Evolutionary conservation across 2,797 vertebrate species (phyloP), one percentile per base, ranked within the genome.

Genomic region (Fistularia tabacaria): DNA sequence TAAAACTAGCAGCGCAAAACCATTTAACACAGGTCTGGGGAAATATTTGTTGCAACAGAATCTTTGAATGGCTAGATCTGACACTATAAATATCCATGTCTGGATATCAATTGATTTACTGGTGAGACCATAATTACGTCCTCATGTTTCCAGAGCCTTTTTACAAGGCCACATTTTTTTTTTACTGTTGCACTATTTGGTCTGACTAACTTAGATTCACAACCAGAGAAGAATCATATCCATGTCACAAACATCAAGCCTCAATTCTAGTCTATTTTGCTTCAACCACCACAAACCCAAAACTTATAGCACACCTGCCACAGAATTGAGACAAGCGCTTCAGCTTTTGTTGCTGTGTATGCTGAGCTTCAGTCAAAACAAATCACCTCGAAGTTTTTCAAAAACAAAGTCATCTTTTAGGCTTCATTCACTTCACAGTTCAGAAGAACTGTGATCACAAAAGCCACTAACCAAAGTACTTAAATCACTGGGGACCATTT

Each of bases 351-450:
- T 68, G 69, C 68, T 60, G 46, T 59, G 69, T 64, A 62, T 69
- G 76, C 55, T 40, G 54, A 62, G 46, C 54, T 66, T 77, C 80
- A 48, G 57, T 14, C 48, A 56, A 61, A 51, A 38, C 36, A 58
- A 46, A 70, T 62, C 54, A 64, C 50, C 62, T 76, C 42, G 81
- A 82, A 80, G 57, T 13, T 25, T 52, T 75, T 39, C 38, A 69
- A 45, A 69, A 44, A 64, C 43, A 54, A 51, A 76, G 46, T 56
- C 49, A 15, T 68, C 43, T 58, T 64, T 78, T 66, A 62, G 39
- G 51, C 66, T 59, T 69, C 59, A 46, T 66, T 65, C n/a, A n/a
- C n/a, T n/a, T n/a, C n/a, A n/a, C n/a, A n/a, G n/a, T 61, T 63
- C 51, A 67, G 54, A 60, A 74, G 73, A 79, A 59, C 58, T 69